Conservation (phyloP, 2,113 vertebrate species). For the Oenanthe melanoleuca region DNA sequence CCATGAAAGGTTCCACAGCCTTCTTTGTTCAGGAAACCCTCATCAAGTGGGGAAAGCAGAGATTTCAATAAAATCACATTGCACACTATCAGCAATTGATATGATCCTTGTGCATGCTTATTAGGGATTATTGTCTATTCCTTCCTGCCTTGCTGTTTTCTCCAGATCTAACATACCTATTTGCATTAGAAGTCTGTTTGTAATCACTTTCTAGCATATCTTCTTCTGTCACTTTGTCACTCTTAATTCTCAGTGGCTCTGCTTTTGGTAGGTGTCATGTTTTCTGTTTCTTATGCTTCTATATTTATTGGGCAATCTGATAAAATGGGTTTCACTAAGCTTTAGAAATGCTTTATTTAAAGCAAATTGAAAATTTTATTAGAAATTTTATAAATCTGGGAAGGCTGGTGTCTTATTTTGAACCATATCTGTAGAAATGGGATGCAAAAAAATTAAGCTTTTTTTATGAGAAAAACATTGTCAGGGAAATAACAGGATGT, state of each 20-base stretch:
- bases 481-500: neutral
- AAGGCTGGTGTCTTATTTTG: neutral
- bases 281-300: neutral
- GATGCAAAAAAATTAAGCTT: neutral
- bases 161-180: neutral
- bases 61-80: too few species aligned
- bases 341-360: slow-evolving; percentile 3
- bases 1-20: neutral
- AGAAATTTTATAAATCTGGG: neutral
- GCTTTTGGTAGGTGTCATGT: neutral
- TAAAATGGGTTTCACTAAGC: neutral
- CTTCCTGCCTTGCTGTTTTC: neutral
- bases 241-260: neutral
- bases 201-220: neutral
- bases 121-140: neutral
- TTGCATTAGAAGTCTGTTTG: neutral
- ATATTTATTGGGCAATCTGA: neutral
- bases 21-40: neutral
- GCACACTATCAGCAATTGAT: neutral
- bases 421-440: neutral
- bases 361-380: neutral
- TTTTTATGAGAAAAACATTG: neutral
- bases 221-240: neutral
- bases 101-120: neutral
- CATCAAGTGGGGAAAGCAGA: neutral